phyloP scores from a whole-genome alignment of 2,113 vertebrate species.

The Steatornis caripensis region DNA sequence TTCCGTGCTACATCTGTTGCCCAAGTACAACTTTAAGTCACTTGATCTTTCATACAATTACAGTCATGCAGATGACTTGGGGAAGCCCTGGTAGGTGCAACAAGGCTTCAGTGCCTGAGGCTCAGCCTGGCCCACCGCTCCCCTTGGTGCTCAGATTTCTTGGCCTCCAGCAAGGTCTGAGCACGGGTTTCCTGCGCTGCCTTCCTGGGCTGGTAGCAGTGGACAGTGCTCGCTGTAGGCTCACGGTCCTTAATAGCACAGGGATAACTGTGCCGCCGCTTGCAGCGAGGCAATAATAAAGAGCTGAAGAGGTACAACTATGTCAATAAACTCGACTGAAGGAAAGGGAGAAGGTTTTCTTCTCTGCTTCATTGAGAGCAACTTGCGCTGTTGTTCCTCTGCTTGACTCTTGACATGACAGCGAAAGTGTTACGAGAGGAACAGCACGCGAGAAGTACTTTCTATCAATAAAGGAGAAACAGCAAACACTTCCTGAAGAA shows the following conservation, averaged over 20 bases:
- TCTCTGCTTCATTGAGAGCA: background rate
- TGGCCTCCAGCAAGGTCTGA: background rate
- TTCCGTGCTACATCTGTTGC: background rate
- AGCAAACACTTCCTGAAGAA: constrained; percentile 39
- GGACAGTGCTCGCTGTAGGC: background rate
- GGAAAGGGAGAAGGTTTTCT: background rate
- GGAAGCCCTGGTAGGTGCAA: background rate
- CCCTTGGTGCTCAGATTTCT: background rate
- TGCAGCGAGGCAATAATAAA: background rate
- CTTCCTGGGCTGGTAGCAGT: background rate
- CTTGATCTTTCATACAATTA: background rate
- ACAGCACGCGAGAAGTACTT: background rate
- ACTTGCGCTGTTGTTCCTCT: background rate
- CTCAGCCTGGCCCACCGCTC: background rate
- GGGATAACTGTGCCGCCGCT: background rate
- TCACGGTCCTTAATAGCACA: rapidly evolving
- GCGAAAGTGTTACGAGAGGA: background rate
- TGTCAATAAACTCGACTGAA: background rate
- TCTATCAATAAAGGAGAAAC: background rate
- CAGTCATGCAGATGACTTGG: background rate
- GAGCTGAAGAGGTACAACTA: background rate
- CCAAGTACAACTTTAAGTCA: background rate
- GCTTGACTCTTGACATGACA: background rate
- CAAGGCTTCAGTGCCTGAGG: background rate
- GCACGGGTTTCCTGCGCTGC: background rate